Evolutionary conservation across 2,113 vertebrate genomes (phyloP).

Genomic region (Pterophyllum scalare): DNA sequence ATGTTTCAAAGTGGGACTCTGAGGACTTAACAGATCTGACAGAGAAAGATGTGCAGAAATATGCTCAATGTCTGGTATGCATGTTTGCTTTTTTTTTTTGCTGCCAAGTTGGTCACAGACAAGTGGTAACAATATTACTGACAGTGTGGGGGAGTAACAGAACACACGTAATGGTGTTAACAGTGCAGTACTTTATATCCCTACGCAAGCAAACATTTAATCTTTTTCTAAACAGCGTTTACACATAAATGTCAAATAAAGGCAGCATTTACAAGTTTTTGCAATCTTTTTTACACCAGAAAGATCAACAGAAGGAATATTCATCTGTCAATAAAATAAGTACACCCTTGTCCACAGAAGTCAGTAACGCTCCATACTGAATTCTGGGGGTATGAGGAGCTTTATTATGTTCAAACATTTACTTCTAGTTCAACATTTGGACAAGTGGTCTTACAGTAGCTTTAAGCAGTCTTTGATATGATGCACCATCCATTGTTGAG

Average conservation of each 20-base stretch:
- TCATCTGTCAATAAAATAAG: background rate
- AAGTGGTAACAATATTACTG: slow-evolving; percentile 1
- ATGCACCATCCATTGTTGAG: background rate
- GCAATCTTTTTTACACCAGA: background rate
- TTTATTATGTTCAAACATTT: background rate
- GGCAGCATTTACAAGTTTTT: background rate
- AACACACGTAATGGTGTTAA: background rate
- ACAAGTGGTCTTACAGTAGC: background rate
- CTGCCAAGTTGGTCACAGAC: background rate
- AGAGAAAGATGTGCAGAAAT: slow-evolving; percentile 16
- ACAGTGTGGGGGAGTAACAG: background rate
- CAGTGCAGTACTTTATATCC: background rate
- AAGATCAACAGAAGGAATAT: background rate
- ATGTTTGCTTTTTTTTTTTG: background rate
- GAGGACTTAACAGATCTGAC: background rate
- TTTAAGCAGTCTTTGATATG: background rate
- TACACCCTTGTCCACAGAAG: background rate
- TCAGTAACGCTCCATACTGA: no score
- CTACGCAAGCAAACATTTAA: background rate
- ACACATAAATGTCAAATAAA: background rate
- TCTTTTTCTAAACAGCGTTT: background rate
- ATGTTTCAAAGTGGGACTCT: background rate
- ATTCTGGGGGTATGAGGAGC: background rate
- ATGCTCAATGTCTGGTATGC: background rate
- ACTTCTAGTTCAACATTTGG: background rate